Base-by-base conservation (phyloP, 1,140 invertebrate genomes). In the Aphelinus atriplicis region DNA sequence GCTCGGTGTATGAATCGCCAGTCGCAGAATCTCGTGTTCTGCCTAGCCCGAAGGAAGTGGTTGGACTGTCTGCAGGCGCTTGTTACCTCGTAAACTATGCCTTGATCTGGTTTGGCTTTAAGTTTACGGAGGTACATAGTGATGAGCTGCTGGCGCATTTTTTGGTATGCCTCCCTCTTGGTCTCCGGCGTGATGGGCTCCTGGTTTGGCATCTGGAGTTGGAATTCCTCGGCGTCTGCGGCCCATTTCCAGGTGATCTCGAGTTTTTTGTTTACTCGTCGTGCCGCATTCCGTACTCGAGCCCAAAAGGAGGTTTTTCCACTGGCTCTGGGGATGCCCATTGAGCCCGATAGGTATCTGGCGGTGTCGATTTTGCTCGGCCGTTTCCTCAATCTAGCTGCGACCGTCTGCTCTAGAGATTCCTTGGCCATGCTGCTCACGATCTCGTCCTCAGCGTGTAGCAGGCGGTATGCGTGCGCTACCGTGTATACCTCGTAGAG, bases 1-100 rank as follows among this genome's bases (percentile, higher is more conserved):
- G 85, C 84, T 1, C 84, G 73, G 66, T 86, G 85, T 2, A 87
- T 75, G 73, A 87, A 87, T 7, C 85, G 80, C 84, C 86, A 87
- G 58, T 87, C 83, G 3, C 78, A 76, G 64, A 87, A 85, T 9
- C 81, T 68, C 10, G 78, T 83, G 71, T 70, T 81, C 3, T 69
- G 71, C 0, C 84, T 84, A 1, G 43, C 74, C 0, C 75, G 48
- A 55, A 84, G 58, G 63, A 85, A 84, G 70, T 84, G 80, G 71
- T 80, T 80, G 51, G 60, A 68, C 60, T 74, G 51, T 42, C 7
- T 51, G 58, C 58, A 46, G 0, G 62, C 46, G 0, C 60, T 9
- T 5, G 79, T 72, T 1, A 64, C 67, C 7, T 80, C 48, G 50
- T 45, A 75, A 0, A 80, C 81, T 68, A 80, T 82, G 1, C 78